Evolutionary conservation across 2,113 vertebrate genomes (phyloP), one percentile per base, ranked within the genome.

Genomic region (Oncorhynchus keta): DNA sequence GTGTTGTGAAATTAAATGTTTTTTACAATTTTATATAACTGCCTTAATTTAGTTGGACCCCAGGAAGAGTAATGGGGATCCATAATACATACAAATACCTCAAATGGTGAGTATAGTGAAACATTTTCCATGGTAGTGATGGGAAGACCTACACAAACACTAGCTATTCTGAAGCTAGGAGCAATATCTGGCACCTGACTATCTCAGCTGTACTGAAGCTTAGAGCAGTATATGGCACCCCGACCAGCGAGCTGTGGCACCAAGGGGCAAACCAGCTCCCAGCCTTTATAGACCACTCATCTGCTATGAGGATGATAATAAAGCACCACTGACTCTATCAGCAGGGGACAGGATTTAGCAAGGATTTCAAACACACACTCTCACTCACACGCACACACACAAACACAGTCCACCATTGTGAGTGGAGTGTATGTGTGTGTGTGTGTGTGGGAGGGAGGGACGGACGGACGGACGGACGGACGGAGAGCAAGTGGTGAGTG

Each of bases 401-500:
- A 39, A 7, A 39, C 39, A 39, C 39, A 9, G 39, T 9, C 39
- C 9, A 45, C 11, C 83, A 80, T 81, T 87, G 81, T 87, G 88
- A 45, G 9, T 11, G 39, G 39, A 45, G 39, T 45, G 7, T 2
- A 1, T 39, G 7, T 39, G 35, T 39, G 35, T 39, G 35, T 9
- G 48, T 2, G 57, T 16, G 35, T 68, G 62, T 70, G 28, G 28
- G 30, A 30, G 5, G 32, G 32, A 6, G 77, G 76, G 78, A 78
- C 48, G 35, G 78, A 78, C 48, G 35, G 22, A 75, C n/a, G 32
- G 32, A 6, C 76, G 76, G 78, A 78, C 48, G 35, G 78, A 78
- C 48, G 35, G 22, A 75, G 84, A 87, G 35, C 85, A 81, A 87
- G 84, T 85, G 84, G 79, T 87, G 83, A 87, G 88, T 90, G 84